phyloP scores from a whole-genome alignment of 2,888 invertebrate genomes.

The Deroplatys truncata region DNA sequence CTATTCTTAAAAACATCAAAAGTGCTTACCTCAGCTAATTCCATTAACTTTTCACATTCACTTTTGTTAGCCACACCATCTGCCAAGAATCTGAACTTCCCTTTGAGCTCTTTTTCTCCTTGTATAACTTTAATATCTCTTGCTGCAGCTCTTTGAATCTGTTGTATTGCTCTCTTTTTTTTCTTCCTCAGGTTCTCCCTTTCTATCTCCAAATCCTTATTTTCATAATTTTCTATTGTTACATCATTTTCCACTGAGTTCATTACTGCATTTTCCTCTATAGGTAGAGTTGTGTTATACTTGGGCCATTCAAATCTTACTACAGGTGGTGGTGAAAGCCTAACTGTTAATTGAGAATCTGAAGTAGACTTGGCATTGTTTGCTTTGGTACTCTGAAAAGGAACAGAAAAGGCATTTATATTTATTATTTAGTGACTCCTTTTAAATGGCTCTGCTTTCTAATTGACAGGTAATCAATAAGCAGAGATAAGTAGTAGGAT shows the following conservation, averaged over 20 bases:
- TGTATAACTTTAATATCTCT: conserved; percentile 18
- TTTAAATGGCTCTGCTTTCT: no score
- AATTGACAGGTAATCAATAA: no score
- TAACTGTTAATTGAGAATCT: background rate
- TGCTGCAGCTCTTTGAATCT: background rate
- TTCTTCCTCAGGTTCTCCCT: background rate
- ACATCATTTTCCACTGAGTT: background rate
- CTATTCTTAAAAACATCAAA: background rate
- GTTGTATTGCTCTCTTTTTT: conserved; percentile 6
- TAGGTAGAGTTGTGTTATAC: background rate
- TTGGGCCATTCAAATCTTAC: conserved; percentile 7
- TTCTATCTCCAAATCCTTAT: background rate
- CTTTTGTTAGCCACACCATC: conserved; percentile 43
- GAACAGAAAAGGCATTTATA: background rate
- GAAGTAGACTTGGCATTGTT: background rate
- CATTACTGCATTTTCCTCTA: background rate
- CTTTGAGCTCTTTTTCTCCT: conserved; percentile 40
- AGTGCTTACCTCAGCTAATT: conserved; percentile 39
- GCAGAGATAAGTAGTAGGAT: no score
- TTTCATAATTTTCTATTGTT: background rate
- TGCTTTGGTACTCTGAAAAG: background rate
- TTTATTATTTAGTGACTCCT: no score
- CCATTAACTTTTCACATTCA: conserved; percentile 43
- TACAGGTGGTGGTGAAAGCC: background rate
- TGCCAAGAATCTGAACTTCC: conserved; percentile 43